phyloP scores from a whole-genome alignment of 2,113 vertebrate species.

The Furnarius figulus region DNA sequence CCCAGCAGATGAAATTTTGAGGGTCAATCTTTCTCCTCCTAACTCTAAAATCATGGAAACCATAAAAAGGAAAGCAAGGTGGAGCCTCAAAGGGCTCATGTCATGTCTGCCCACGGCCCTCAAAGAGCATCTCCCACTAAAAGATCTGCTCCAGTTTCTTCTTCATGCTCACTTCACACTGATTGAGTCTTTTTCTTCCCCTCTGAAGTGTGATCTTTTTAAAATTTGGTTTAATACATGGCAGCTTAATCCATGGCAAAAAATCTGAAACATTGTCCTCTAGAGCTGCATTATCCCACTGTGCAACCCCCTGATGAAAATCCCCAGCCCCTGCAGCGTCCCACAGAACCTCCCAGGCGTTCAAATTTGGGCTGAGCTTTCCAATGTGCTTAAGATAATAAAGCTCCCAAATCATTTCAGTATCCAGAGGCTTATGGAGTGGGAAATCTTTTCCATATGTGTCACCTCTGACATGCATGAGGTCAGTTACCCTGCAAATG shows the following conservation, averaged over 20 bases:
- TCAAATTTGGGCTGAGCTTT: not conserved
- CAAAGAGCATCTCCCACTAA: not conserved
- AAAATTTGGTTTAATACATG: not conserved
- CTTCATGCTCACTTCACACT: not conserved
- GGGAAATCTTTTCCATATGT: not conserved
- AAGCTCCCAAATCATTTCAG: not conserved
- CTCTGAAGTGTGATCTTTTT: rapidly evolving
- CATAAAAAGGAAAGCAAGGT: not conserved
- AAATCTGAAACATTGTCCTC: not conserved
- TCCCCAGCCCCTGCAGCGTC: not conserved
- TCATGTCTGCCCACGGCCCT: rapidly evolving
- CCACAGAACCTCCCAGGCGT: not conserved
- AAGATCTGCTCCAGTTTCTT: not conserved
- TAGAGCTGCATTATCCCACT: not conserved
- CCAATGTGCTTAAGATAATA: not conserved
- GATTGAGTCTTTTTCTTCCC: not conserved
- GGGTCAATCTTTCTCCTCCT: not conserved
- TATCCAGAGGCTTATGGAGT: not conserved
- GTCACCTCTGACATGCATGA: not conserved
- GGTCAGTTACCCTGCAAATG: not conserved
- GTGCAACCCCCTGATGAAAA: not conserved
- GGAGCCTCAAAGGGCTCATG: not conserved
- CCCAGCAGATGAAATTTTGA: not conserved
- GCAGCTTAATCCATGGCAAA: not conserved
- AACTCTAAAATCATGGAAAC: not conserved